Percentiles rank a stretch among this genome's conserved stretches.
phyloP scores from a whole-genome alignment of 2,797 vertebrate genomes.

The Meda fulgida region DNA sequence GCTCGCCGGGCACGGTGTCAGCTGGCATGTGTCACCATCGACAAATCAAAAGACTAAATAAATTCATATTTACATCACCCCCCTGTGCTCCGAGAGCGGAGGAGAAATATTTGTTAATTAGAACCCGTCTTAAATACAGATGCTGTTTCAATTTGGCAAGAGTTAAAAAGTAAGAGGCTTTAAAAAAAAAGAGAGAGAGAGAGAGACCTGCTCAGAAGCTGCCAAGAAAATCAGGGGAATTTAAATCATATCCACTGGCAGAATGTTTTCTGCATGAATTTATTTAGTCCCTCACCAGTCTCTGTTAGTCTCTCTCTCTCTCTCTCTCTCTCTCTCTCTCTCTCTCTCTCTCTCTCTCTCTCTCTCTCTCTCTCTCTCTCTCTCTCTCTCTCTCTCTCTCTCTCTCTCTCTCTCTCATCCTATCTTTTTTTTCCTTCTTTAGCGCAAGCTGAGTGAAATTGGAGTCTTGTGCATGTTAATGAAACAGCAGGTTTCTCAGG shows the following conservation, averaged over 20 bases:
- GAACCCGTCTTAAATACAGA: constrained; percentile 78
- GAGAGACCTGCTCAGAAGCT: constrained; percentile 70
- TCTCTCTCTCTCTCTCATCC: neutral
- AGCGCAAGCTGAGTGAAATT: constrained; percentile 36
- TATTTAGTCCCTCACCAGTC: constrained; percentile 59
- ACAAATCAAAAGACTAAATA: constrained; percentile 76
- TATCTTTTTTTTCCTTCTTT: constrained; percentile 13
- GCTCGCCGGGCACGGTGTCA: constrained; percentile 73
- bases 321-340: no score
- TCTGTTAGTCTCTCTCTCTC: no score
- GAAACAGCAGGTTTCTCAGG: constrained; percentile 47
- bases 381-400: neutral
- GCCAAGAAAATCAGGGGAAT: constrained; percentile 71
- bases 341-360: neutral
- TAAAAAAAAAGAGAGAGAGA: constrained; percentile 68
- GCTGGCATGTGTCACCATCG: constrained; percentile 75
- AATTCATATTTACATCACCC: constrained; percentile 77
- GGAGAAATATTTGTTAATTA: constrained; percentile 75
- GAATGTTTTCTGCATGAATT: constrained; percentile 75
- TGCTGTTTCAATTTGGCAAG: constrained; percentile 77
- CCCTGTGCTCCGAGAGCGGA: constrained; percentile 52
- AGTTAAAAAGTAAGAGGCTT: constrained; percentile 73
- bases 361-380: neutral
- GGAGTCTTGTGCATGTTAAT: constrained; percentile 42
- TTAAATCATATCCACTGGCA: constrained; percentile 77